Evolutionary conservation across 2,113 vertebrate species (phyloP).

Genomic region (Atherinomorus stipes): DNA sequence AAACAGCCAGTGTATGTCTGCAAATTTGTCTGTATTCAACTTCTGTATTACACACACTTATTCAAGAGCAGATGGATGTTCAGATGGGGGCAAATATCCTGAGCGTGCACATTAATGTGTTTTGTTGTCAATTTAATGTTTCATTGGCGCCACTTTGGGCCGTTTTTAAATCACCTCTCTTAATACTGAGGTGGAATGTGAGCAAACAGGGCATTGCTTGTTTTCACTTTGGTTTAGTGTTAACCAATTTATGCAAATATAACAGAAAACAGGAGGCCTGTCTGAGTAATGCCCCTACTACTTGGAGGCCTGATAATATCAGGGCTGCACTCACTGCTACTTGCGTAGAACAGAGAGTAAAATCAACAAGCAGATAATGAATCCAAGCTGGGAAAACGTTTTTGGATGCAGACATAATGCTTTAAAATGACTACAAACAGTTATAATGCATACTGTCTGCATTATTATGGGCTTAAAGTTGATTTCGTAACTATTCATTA

Average conservation of each 20-base stretch:
- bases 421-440: conserved; percentile 46
- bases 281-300: conserved; percentile 49
- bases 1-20: conserved; percentile 39
- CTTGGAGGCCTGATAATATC: conserved; percentile 53
- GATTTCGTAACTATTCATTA: conserved; percentile 34
- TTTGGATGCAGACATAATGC: conserved; percentile 38
- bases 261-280: conserved; percentile 42
- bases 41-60: conserved; percentile 45
- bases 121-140: conserved; percentile 28
- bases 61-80: conserved; percentile 17
- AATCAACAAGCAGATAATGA: conserved; percentile 26
- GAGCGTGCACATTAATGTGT: conserved; percentile 9
- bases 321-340: conserved; percentile 39
- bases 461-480: conserved; percentile 33
- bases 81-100: background rate
- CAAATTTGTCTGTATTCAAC: conserved; percentile 41
- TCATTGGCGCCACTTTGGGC: conserved; percentile 23
- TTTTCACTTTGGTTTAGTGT: conserved; percentile 52
- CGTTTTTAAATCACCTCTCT: conserved; percentile 41
- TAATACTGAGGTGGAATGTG: conserved; percentile 43
- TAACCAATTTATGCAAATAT: conserved; percentile 73
- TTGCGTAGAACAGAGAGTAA: conserved; percentile 18
- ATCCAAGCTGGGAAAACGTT: conserved; percentile 12
- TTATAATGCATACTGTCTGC: conserved; percentile 45
- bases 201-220: conserved; percentile 59